phyloP scores from a whole-genome alignment of 2,113 vertebrate species.

The Alces alces region DNA sequence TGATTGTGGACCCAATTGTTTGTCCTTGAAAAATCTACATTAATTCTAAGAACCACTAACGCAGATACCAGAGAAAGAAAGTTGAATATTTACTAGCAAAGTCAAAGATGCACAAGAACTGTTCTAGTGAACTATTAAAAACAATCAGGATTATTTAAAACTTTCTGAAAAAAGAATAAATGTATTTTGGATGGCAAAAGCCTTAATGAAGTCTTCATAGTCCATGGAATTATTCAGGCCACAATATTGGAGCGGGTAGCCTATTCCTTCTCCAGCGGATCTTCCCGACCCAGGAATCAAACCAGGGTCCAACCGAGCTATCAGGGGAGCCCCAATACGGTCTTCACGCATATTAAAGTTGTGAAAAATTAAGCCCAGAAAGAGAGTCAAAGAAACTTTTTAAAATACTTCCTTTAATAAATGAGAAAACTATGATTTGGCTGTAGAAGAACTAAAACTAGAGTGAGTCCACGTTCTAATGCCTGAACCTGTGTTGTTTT shows the following conservation, averaged over 20 bases:
- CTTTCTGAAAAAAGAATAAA: neutral
- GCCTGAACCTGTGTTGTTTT: neutral
- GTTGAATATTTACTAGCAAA: constrained; percentile 30
- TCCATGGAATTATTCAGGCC: neutral
- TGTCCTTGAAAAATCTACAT: constrained; percentile 33
- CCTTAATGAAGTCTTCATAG: neutral
- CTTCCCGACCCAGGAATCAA: neutral
- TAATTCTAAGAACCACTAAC: constrained; percentile 29
- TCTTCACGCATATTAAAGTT: neutral
- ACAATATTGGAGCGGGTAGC: neutral
- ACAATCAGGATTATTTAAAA: neutral
- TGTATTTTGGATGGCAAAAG: neutral
- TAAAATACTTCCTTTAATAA: neutral
- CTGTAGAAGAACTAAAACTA: neutral
- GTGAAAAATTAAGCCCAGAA: neutral
- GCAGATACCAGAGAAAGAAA: constrained; percentile 7
- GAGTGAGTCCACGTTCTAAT: neutral
- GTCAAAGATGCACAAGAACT: neutral
- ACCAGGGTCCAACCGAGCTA: neutral
- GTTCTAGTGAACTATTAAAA: neutral
- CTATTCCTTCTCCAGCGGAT: neutral
- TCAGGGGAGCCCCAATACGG: neutral
- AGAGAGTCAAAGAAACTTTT: neutral
- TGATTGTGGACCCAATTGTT: constrained; percentile 12
- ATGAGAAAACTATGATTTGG: neutral